Conservation (phyloP, 2,888 invertebrate species). For the Epiperipatus broadwayi region DNA sequence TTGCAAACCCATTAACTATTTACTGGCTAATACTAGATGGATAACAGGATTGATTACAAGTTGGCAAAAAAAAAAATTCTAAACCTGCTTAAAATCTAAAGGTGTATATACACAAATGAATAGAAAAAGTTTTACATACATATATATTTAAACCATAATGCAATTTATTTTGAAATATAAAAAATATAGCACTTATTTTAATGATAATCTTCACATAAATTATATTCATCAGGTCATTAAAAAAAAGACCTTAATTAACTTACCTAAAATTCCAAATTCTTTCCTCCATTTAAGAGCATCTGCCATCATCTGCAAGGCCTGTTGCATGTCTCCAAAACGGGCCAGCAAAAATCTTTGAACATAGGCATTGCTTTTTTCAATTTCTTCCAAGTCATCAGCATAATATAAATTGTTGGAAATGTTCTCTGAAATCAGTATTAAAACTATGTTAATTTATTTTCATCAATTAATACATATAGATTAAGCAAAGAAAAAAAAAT, state of each 20-base stretch:
- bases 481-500: too few species aligned
- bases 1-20: too few species aligned
- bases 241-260: constrained; percentile 11
- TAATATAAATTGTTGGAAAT: constrained; percentile 24
- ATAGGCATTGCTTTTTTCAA: constrained; percentile 21
- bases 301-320: constrained; percentile 54
- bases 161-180: constrained; percentile 1
- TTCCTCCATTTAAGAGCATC: constrained; percentile 62
- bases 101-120: too few species aligned
- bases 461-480: too few species aligned
- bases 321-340: constrained; percentile 45
- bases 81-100: too few species aligned
- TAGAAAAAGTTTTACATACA: constrained; percentile 16
- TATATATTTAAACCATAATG: neutral
- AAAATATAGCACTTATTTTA: neutral
- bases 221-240: neutral
- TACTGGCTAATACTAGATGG: too few species aligned
- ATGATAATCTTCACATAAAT: neutral
- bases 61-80: too few species aligned
- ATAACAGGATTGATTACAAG: too few species aligned
- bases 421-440: too few species aligned
- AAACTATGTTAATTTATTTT: too few species aligned
- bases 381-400: constrained; percentile 22
- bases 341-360: constrained; percentile 45
- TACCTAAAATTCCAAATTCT: constrained; percentile 50